Base-by-base conservation (phyloP, 2,888 invertebrate species). In the Watsonalla cultraria region DNA sequence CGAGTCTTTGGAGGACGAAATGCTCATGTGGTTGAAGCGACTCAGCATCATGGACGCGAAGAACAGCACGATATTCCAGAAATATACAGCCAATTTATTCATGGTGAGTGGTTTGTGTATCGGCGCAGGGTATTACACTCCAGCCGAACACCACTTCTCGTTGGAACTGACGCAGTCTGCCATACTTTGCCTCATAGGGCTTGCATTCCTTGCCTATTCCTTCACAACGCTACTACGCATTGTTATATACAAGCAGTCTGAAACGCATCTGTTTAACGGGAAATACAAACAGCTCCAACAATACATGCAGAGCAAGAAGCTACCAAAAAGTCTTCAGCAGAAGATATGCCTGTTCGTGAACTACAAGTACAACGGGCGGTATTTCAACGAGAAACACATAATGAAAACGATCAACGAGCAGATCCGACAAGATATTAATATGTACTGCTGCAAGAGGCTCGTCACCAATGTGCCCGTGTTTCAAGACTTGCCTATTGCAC, bases 391-490 rank as follows among this genome's bases (percentile, higher is more conserved):
- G 61, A 57, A 60, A 4, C 62, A 63, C 2, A 83, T 86, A 8
- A 52, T 76, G 65, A 71, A 64, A 42, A 84, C 84, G 2, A 74
- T 86, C 8, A 83, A 84, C 35, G 87, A 86, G 57, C 84, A 84
- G 56, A 80, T 92, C 46, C 83, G 88, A 47, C 80, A 91, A 59
- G 93, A 93, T 59, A 92, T 94, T 14, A 91, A 91, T 54, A 76
- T 92, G 66, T 84, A 92, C 66, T 87, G 90, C 37, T 93, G 92
- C 64, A 89, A 86, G 62, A 78, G 83, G 45, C 74, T 94, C 37
- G 84, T 94, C 5, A 79, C 91, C 60, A 92, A 87, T 45, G 92
- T 92, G 7, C 82, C 87, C 0, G 70, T 93, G 45, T 92, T 94
- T 57, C 84, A 87, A 51, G 82, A 92, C 53, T 66, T 94, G 61